Evolutionary conservation across 2,113 vertebrate species (phyloP).

Genomic region (Pyxicephalus adspersus): DNA sequence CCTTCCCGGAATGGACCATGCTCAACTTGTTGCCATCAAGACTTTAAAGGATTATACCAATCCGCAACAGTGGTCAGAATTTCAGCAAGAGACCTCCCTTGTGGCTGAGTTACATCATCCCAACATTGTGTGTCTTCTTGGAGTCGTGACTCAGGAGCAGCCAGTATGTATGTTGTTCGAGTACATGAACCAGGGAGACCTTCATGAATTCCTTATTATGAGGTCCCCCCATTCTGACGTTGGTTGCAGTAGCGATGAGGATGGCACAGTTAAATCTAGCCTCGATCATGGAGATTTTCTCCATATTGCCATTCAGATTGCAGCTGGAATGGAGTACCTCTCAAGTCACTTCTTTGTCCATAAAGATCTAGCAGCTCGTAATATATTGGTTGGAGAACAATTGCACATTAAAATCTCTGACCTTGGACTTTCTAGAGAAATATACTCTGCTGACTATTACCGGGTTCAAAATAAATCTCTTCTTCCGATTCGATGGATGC

Average conservation of each 20-base stretch:
- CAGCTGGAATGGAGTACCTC: constrained; percentile 96
- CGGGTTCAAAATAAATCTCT: constrained; percentile 88
- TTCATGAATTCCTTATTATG: constrained; percentile 98
- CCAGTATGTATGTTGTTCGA: constrained; percentile 95
- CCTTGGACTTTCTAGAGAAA: constrained; percentile 92
- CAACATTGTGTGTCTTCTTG: constrained; percentile 92
- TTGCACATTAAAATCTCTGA: constrained; percentile 96
- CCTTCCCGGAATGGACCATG: constrained; percentile 95
- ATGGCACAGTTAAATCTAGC: constrained; percentile 94
- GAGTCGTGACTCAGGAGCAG: constrained; percentile 94
- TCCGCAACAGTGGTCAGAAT: constrained; percentile 90
- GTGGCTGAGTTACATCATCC: constrained; percentile 93
- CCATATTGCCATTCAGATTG: constrained; percentile 91
- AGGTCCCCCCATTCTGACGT: constrained; percentile 94
- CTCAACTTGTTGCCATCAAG: constrained; percentile 95
- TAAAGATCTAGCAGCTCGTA: constrained; percentile 94
- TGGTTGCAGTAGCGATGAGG: constrained; percentile 96
- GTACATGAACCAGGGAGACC: constrained; percentile 91
- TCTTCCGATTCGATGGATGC: constrained; percentile 97
- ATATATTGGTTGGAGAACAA: constrained; percentile 94
- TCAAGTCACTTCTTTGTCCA: constrained; percentile 91
- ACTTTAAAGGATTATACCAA: constrained; percentile 92
- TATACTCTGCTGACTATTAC: constrained; percentile 94
- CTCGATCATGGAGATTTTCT: constrained; percentile 95
- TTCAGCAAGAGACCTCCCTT: constrained; percentile 90